Percentiles rank a stretch among this genome's conserved stretches.
Evolutionary conservation across 2,113 vertebrate genomes (phyloP).

Genomic region (Heloderma charlesbogerti): DNA sequence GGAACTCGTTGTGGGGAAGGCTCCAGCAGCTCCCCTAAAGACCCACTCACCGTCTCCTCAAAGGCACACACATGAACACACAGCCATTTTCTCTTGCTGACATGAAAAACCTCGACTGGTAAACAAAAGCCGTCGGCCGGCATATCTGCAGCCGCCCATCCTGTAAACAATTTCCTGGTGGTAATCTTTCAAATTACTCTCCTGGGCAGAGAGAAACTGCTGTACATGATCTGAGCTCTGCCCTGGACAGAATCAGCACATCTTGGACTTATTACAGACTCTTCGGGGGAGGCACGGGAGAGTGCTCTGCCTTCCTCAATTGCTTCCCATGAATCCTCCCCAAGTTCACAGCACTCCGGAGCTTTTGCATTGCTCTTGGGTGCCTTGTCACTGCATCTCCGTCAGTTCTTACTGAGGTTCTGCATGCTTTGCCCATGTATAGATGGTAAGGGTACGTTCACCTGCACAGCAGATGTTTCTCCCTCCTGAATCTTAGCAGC

Average conservation of each 20-base stretch:
- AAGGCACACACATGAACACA: neutral
- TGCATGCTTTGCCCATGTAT: neutral
- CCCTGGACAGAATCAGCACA: slow-evolving; percentile 45
- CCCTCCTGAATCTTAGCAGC: neutral
- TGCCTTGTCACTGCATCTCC: rapidly evolving
- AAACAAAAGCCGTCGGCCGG: slow-evolving; percentile 49
- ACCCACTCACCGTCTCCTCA: neutral
- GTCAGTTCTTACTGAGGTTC: neutral
- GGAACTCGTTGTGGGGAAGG: no score
- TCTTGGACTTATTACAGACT: slow-evolving; percentile 52
- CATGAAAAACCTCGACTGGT: neutral
- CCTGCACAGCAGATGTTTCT: neutral
- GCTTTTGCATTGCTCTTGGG: neutral
- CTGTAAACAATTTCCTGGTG: slow-evolving; percentile 64
- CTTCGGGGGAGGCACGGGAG: neutral
- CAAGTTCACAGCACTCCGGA: no score
- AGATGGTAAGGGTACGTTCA: neutral
- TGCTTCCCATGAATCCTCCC: neutral
- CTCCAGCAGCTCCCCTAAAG: neutral
- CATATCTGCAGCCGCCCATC: slow-evolving; percentile 39
- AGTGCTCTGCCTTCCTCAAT: neutral
- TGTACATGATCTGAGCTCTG: slow-evolving; percentile 44
- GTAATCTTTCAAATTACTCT: slow-evolving; percentile 64
- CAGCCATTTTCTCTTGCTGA: slow-evolving; percentile 8
- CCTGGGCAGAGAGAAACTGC: slow-evolving; percentile 43